These are phyloP conservation scores for Scopus umbretta DNA, from an alignment of 2,113 vertebrate genomes.

Conservation along the genomic window DNA sequence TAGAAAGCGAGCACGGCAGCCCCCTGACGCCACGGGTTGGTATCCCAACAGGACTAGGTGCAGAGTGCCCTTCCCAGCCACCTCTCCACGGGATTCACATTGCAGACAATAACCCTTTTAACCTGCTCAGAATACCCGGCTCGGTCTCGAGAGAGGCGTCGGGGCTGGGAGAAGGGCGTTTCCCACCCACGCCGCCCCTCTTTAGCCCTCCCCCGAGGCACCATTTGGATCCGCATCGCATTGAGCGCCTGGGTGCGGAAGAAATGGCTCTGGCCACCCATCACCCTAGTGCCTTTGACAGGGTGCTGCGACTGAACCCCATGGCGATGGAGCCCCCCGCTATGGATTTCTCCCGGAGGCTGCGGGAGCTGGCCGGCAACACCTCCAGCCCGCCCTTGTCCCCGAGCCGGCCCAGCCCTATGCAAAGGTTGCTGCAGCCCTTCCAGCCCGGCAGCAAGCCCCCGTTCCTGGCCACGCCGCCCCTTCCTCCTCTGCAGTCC, in stretches of 20 bases:
- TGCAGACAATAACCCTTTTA: constrained; percentile 99
- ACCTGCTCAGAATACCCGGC: constrained; percentile 96
- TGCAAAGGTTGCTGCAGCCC: constrained; percentile 99
- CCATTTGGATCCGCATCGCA: constrained; percentile 95
- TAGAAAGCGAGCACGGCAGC: constrained; percentile 98
- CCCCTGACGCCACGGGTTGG: constrained; percentile 97
- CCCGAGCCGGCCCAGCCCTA: constrained; percentile 95
- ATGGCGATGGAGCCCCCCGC: constrained; percentile 96
- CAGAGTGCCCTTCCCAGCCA: constrained; percentile 95
- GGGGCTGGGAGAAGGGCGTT: constrained; percentile 87
- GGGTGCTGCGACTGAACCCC: constrained; percentile 99
- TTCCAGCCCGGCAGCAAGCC: constrained; percentile 96
- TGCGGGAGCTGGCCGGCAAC: constrained; percentile 98
- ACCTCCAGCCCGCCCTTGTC: constrained; percentile 96
- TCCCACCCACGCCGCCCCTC: constrained; percentile 96
- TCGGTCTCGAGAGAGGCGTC: constrained; percentile 92
- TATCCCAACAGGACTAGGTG: constrained; percentile 92
- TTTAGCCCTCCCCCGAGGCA: constrained; percentile 98
- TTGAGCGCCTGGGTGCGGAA: constrained; percentile 97
- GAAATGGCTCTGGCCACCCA: constrained; percentile 98
- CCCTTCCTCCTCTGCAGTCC: constrained; percentile 93
- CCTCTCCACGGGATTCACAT: constrained; percentile 98
- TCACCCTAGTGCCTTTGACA: constrained; percentile 99
- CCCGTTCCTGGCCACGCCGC: constrained; percentile 94
- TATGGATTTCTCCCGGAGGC: constrained; percentile 99